Evolutionary conservation across 1,140 invertebrate species (phyloP).

Genomic region (Lepidurus apus): DNA sequence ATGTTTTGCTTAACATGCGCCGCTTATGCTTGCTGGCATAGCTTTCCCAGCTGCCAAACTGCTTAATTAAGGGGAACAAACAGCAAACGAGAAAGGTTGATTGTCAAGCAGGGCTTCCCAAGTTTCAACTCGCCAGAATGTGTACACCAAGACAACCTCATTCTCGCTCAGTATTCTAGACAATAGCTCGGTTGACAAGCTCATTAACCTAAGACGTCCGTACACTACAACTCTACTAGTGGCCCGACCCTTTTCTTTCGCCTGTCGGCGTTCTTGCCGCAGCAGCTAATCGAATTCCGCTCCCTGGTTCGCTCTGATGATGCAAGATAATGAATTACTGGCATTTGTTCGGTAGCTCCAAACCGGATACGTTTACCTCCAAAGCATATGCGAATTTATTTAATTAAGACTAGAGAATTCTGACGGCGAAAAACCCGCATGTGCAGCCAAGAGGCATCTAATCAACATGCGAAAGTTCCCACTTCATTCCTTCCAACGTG

Average conservation of each 20-base stretch:
- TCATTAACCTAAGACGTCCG: slow-evolving; percentile 12
- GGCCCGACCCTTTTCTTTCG: neutral
- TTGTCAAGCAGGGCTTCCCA: neutral
- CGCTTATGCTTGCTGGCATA: neutral
- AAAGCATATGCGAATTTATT: no score
- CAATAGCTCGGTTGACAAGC: slow-evolving; percentile 18
- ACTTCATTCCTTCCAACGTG: no score
- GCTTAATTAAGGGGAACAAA: slow-evolving; percentile 19
- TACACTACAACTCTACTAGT: neutral
- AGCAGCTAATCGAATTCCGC: slow-evolving; percentile 14
- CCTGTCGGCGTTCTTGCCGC: neutral
- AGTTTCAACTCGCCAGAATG: neutral
- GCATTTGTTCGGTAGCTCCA: neutral
- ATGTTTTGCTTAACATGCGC: neutral
- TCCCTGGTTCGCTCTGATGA: neutral
- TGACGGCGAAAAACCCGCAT: no score
- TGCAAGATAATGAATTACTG: neutral
- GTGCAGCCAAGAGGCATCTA: no score
- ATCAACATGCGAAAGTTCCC: no score
- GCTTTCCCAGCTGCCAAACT: slow-evolving; percentile 18
- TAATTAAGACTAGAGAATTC: no score
- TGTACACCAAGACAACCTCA: neutral
- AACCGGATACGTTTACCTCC: neutral
- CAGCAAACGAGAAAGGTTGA: neutral
- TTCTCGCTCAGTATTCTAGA: slow-evolving; percentile 5